These are phyloP conservation scores for Camponotus vicinus DNA, from an alignment of 1,140 invertebrate species.

Conservation along the genomic window DNA sequence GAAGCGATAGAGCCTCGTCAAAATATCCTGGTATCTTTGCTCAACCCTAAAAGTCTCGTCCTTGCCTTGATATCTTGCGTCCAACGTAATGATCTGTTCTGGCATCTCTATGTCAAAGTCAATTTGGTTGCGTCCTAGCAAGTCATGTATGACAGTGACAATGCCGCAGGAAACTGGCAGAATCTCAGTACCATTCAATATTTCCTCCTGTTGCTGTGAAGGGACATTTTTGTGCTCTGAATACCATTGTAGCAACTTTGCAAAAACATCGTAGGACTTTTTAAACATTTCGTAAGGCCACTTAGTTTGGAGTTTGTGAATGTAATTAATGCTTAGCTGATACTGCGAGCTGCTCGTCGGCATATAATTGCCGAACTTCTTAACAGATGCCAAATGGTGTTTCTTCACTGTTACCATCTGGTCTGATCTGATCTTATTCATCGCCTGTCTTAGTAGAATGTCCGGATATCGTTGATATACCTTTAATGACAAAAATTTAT, in stretches of 20 bases:
- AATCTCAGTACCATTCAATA: constrained; percentile 72
- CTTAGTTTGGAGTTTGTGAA: constrained; percentile 86
- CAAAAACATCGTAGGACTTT: constrained; percentile 80
- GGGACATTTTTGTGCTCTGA: constrained; percentile 2
- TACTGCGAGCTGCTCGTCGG: constrained; percentile 87
- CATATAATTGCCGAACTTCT: constrained; percentile 84
- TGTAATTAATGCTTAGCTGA: constrained; percentile 85
- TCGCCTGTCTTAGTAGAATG: constrained; percentile 87
- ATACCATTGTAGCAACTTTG: constrained; percentile 77
- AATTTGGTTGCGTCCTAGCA: constrained; percentile 76
- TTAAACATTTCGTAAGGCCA: constrained; percentile 85
- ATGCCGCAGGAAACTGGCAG: constrained; percentile 78
- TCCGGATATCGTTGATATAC: constrained; percentile 91
- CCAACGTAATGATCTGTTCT: constrained; percentile 88
- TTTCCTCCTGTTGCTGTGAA: neutral
- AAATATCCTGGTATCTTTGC: constrained; percentile 84
- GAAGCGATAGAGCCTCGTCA: constrained; percentile 72
- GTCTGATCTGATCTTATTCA: constrained; percentile 87
- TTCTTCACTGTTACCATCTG: constrained; percentile 88
- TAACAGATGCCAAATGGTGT: constrained; percentile 78
- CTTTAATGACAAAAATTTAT: constrained; percentile 1
- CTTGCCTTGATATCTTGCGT: constrained; percentile 86
- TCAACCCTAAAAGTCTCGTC: constrained; percentile 86
- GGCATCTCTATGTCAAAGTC: constrained; percentile 87
- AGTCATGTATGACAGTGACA: constrained; percentile 79